Evolutionary conservation across 2,113 vertebrate genomes (phyloP).

Genomic region (Hydrochoerus hydrochaeris): DNA sequence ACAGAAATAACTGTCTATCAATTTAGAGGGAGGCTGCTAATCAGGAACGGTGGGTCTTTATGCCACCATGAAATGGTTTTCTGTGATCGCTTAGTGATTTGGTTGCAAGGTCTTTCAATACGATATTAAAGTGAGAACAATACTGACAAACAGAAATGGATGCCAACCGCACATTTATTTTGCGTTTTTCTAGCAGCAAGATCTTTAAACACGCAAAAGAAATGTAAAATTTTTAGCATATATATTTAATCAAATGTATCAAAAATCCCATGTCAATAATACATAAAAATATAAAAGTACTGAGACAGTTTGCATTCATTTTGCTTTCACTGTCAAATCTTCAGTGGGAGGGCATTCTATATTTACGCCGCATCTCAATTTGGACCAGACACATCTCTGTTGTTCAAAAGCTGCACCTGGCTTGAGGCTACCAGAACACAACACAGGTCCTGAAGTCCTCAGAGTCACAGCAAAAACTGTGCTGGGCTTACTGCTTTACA

Average conservation of each 20-base stretch:
- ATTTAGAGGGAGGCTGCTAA: not conserved
- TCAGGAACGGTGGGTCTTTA: conserved; percentile 31
- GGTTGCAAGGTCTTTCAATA: not conserved
- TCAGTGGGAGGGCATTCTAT: not conserved
- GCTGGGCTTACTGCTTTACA: not conserved
- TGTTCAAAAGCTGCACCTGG: not conserved
- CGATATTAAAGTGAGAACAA: not conserved
- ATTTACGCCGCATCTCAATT: not conserved
- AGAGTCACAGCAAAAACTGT: not conserved
- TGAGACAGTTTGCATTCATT: not conserved
- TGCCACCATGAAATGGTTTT: not conserved
- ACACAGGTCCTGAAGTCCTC: not conserved
- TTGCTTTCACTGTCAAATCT: not conserved
- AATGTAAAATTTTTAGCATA: not conserved
- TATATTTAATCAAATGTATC: not conserved
- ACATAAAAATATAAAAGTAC: not conserved
- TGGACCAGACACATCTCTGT: not conserved
- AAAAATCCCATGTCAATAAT: not conserved
- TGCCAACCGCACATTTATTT: not conserved
- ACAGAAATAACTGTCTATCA: conserved; percentile 31
- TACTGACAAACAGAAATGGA: not conserved
- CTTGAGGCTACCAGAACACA: not conserved
- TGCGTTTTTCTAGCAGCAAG: not conserved
- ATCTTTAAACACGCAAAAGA: not conserved
- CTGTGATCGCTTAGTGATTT: not conserved